Evolutionary conservation across 2,113 vertebrate species (phyloP).

Genomic region (Mirounga angustirostris): DNA sequence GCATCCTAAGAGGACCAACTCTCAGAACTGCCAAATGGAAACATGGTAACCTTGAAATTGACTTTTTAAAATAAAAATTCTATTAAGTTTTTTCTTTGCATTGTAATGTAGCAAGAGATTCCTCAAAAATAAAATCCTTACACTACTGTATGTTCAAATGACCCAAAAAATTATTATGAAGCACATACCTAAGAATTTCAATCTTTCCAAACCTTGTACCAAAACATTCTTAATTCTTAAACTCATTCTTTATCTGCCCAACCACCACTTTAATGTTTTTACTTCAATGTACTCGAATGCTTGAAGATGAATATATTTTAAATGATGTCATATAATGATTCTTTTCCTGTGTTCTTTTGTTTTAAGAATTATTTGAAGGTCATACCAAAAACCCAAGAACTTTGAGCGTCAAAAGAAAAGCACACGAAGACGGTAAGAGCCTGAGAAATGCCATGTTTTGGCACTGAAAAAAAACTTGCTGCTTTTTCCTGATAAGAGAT

Average conservation of each 20-base stretch:
- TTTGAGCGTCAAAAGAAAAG: constrained; percentile 84
- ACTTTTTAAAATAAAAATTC: background rate
- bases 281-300: background rate
- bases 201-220: background rate
- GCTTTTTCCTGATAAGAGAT: constrained; percentile 55
- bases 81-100: background rate
- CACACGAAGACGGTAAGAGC: constrained; percentile 80
- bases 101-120: background rate
- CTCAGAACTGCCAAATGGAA: constrained; percentile 70
- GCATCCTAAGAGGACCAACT: constrained; percentile 87
- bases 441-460: constrained; percentile 52
- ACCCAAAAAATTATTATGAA: background rate
- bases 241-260: background rate
- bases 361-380: constrained; percentile 83
- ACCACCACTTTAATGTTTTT: background rate
- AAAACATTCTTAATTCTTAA: constrained; percentile 43
- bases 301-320: constrained; percentile 41
- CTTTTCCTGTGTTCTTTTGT: constrained; percentile 62
- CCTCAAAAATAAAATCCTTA: constrained; percentile 25
- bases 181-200: background rate
- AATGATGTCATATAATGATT: background rate
- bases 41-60: constrained; percentile 56
- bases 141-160: background rate
- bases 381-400: constrained; percentile 71
- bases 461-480: constrained; percentile 9